Evolutionary conservation across 2,797 vertebrate species (phyloP), one percentile per base, ranked within the genome.

Genomic region (Gouania willdenowi): DNA sequence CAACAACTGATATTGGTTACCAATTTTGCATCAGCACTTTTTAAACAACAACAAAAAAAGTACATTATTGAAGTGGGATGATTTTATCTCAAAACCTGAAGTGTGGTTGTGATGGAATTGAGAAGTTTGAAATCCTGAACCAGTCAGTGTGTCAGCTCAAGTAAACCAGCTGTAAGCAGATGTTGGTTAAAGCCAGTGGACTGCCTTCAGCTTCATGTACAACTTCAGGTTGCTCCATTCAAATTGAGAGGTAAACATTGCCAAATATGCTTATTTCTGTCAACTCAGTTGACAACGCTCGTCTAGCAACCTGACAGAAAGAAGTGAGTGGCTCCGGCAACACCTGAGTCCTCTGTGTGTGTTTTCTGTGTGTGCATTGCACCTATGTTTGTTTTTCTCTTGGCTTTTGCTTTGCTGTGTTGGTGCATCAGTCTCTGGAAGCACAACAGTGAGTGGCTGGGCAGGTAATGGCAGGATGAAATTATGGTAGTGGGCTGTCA

Each of bases 391-490:
- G 42, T 38, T n/a, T n/a, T n/a, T n/a, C n/a, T n/a, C n/a, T n/a
- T n/a, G n/a, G n/a, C n/a, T n/a, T n/a, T 43, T 46, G 50, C 27
- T 13, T n/a, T 52, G 61, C 35, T 10, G 47, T 71, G 68, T 74
- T 77, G 70, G 67, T 65, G 46, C 45, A 71, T 50, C 56, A 74
- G 75, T 73, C 71, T 63, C 51, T 28, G 55, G 66, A 61, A 75
- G 70, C 38, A 60, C 72, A 65, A 72, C 73, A 49, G 69, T 75
- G 74, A 79, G 76, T 63, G 68, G 64, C 83, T 79, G 66, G 56
- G 71, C 69, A 79, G 78, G 79, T 84, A 89, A 85, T 82, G 79
- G 74, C 77, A 82, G 78, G 75, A 84, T 71, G 66, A 75, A 80
- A 73, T 80, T 76, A 82, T 75, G 65, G 69, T 75, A 77, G 81